A percentile compares a stretch with the other conserved stretches of the same genome.
Conservation (phyloP, 2,888 invertebrate genomes). For the Oligia latruncula region DNA sequence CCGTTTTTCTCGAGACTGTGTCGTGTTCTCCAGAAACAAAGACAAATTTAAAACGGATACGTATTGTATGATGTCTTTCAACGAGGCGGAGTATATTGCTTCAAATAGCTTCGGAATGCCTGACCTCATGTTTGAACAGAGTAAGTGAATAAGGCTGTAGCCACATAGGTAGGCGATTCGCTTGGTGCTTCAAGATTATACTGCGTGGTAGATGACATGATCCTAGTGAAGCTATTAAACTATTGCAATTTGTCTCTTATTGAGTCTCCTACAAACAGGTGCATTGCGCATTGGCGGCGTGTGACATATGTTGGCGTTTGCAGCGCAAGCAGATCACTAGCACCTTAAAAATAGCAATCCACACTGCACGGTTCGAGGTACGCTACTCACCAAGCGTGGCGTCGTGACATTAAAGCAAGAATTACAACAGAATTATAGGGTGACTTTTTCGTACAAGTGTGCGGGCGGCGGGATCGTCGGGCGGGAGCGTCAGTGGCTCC, state of each 20-base stretch:
- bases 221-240: background rate
- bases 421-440: background rate
- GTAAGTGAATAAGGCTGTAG: conserved; percentile 68
- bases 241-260: background rate
- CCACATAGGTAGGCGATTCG: background rate
- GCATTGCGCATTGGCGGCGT: background rate
- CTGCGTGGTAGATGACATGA: background rate
- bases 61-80: conserved; percentile 67
- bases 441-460: background rate
- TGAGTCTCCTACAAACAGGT: background rate
- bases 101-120: conserved; percentile 60
- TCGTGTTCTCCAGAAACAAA: conserved; percentile 61
- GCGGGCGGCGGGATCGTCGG: background rate
- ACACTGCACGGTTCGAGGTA: no score
- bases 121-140: conserved; percentile 77
- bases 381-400: background rate
- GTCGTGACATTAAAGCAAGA: background rate
- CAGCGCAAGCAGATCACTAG: background rate
- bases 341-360: background rate
- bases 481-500: background rate
- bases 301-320: background rate
- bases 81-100: conserved; percentile 73
- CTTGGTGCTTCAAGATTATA: background rate
- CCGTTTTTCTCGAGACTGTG: conserved; percentile 69
- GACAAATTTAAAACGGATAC: conserved; percentile 65